Percentiles rank a stretch among this genome's conserved stretches.
Evolutionary conservation across 2,113 vertebrate genomes (phyloP).

Genomic region (Xenopus laevis): DNA sequence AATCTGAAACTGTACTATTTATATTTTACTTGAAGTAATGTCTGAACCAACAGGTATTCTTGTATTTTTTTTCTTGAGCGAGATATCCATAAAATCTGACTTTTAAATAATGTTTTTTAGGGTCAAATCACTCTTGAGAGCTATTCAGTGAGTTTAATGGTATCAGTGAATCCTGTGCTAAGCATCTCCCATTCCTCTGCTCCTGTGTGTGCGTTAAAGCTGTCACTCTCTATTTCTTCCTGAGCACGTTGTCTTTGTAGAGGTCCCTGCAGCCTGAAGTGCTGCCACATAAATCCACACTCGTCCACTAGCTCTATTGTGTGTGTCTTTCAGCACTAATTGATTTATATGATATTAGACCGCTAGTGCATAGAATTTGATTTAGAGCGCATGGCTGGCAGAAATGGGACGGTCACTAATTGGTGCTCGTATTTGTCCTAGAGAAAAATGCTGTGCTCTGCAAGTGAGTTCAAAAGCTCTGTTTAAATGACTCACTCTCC

Average conservation of each 20-base stretch:
- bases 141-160: not conserved
- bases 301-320: slow-evolving; percentile 8
- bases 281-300: slow-evolving; percentile 23
- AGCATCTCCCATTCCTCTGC: not conserved
- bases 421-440: slow-evolving; percentile 40
- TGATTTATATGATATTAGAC: slow-evolving; percentile 33
- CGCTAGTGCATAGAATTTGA: slow-evolving; percentile 23
- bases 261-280: not conserved
- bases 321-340: slow-evolving; percentile 30
- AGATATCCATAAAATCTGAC: no score
- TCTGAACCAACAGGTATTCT: no score
- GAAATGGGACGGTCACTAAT: slow-evolving; percentile 42
- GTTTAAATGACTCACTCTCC: slow-evolving; percentile 8
- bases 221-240: slow-evolving; percentile 17
- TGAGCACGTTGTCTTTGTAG: not conserved
- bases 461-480: slow-evolving; percentile 22
- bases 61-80: no score
- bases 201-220: not conserved
- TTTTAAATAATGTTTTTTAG: slow-evolving; percentile 41
- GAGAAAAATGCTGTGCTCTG: slow-evolving; percentile 38
- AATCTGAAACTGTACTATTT: no score
- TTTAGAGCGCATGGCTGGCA: slow-evolving; percentile 26
- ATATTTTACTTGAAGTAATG: no score
- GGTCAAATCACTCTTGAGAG: not conserved
- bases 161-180: not conserved